A percentile compares a stretch with the other conserved stretches of the same genome.
Evolutionary conservation across 1,140 invertebrate genomes (phyloP).

Genomic region (Cephus cinctus): DNA sequence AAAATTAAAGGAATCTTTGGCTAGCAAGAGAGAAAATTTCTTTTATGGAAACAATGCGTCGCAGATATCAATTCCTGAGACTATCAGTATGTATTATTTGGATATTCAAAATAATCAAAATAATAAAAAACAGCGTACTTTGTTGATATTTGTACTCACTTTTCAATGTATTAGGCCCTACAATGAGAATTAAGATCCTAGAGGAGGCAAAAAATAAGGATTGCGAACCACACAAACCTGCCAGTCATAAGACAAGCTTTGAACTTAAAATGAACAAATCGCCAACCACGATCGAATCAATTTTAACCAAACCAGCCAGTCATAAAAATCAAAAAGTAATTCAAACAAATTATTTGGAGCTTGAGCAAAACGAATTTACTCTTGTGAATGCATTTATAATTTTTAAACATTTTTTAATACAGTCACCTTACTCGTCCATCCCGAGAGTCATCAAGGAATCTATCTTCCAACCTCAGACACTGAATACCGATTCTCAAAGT

Average conservation of each 20-base stretch:
- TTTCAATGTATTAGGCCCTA: background rate
- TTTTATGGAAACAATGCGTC: conserved; percentile 25
- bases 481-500: conserved; percentile 27
- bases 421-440: conserved; percentile 23
- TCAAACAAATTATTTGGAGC: background rate
- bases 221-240: conserved; percentile 39
- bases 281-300: conserved; percentile 15
- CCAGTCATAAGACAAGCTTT: conserved; percentile 38
- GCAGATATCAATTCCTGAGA: background rate
- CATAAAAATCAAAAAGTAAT: conserved; percentile 20
- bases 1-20: conserved; percentile 32
- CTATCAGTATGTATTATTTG: background rate
- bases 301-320: conserved; percentile 14
- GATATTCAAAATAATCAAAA: conserved; percentile 10
- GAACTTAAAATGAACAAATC: conserved; percentile 32
- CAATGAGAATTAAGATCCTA: conserved; percentile 16
- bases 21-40: conserved; percentile 31
- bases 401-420: conserved; percentile 1
- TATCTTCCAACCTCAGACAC: conserved; percentile 27
- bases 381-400: background rate
- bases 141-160: too few species aligned
- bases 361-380: background rate
- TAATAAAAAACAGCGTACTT: background rate
- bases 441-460: conserved; percentile 24
- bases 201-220: conserved; percentile 22